Evolutionary conservation across 2,888 invertebrate species (phyloP).

Genomic region (Acrocera orbiculus): DNA sequence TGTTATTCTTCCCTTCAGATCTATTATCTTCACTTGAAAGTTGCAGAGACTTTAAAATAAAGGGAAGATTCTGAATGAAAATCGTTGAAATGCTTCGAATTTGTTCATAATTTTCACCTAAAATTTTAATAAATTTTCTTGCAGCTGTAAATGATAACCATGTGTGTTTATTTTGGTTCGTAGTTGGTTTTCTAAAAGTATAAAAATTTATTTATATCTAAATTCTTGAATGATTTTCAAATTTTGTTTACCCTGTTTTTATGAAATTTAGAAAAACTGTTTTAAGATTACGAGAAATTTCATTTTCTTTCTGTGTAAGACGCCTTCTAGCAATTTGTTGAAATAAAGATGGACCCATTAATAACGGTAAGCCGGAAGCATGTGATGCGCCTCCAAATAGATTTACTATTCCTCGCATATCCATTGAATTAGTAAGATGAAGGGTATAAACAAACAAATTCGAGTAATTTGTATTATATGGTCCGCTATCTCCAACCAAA

Average conservation of each 20-base stretch:
- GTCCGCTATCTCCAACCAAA: constrained; percentile 12
- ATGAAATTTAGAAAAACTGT: constrained; percentile 36
- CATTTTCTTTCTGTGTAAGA: constrained; percentile 40
- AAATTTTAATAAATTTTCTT: constrained; percentile 23
- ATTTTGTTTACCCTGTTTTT: constrained; percentile 31
- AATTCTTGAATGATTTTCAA: neutral
- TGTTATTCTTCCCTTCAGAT: too few species aligned
- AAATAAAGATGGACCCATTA: constrained; percentile 47
- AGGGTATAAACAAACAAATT: constrained; percentile 25
- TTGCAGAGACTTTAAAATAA: too few species aligned
- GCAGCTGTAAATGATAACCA: constrained; percentile 41
- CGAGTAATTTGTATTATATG: neutral
- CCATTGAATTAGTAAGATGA: constrained; percentile 28
- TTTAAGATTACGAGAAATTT: constrained; percentile 35
- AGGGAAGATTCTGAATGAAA: too few species aligned
- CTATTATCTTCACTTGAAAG: too few species aligned
- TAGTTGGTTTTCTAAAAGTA: constrained; percentile 37
- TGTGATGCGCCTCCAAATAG: constrained; percentile 41
- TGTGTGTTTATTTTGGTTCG: constrained; percentile 32
- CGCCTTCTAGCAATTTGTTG: constrained; percentile 47
- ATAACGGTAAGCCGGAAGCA: constrained; percentile 45
- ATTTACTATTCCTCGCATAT: constrained; percentile 28
- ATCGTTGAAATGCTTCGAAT: too few species aligned
- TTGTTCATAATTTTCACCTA: constrained; percentile 23
- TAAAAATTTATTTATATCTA: neutral